These are phyloP conservation scores for Hemiscyllium ocellatum DNA, from an alignment of 2,113 vertebrate species.

Conservation along the genomic window DNA sequence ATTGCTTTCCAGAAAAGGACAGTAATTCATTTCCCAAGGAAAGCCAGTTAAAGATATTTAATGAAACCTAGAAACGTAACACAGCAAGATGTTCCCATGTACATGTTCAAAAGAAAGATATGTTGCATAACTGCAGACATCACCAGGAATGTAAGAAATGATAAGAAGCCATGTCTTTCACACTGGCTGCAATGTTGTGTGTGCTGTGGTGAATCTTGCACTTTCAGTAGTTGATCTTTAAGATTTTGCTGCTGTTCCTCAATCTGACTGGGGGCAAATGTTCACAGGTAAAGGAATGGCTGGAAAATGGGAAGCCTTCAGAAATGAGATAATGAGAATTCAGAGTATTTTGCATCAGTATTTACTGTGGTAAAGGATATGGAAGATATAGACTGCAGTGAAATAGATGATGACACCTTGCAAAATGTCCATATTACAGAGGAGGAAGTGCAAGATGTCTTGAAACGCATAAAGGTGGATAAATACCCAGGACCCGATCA, in stretches of 20 bases:
- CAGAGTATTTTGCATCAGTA: no score
- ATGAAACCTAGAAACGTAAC: not conserved
- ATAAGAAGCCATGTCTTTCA: not conserved
- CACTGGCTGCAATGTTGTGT: not conserved
- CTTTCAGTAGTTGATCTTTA: not conserved
- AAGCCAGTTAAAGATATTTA: not conserved
- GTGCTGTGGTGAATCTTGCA: not conserved
- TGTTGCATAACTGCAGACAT: not conserved
- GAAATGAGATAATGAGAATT: no score
- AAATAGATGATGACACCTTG: no score
- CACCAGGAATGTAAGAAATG: not conserved
- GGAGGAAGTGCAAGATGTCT: no score
- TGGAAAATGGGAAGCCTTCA: no score
- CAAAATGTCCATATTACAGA: no score
- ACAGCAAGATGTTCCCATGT: not conserved
- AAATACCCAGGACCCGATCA: no score
- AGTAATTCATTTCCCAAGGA: not conserved
- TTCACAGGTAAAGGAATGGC: no score
- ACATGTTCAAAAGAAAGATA: not conserved
- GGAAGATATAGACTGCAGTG: no score
- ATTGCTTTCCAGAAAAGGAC: not conserved
- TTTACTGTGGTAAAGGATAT: no score
- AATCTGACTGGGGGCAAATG: no score
- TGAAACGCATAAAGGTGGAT: no score
- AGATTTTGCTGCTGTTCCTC: not conserved